Base-by-base conservation (phyloP, 2,888 invertebrate genomes). In the Pandemis corylana region DNA sequence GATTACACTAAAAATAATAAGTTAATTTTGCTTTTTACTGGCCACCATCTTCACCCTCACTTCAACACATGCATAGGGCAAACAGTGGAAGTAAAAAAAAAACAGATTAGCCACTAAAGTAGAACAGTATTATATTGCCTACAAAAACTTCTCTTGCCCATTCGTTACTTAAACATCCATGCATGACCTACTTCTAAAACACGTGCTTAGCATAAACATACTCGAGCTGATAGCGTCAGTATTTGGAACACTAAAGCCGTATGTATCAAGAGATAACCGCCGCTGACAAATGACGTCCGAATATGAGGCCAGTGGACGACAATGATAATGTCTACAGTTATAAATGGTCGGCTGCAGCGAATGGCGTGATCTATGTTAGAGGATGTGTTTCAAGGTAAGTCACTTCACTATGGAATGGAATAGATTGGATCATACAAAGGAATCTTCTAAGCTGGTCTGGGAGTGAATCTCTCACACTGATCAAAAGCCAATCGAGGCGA, bases 291-390 rank as follows among this genome's bases (percentile, higher is more conserved):
- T 89, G 89, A 89, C 88, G 89, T 87, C 89, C 85, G 90, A 90
- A 90, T 89, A 89, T 90, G 89, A 90, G 91, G 90, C 86, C 87
- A 86, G 89, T 90, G 90, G 83, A 80, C 87, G 87, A 85, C 89
- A 88, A 89, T 90, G 91, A 92, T 93, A 92, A 91, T 91, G 92
- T 93, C 92, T 81, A 78, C 85, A 81, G 87, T 92, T 89, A 92
- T 89, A 89, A 90, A 93, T 90, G 89, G 85, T 78, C 80, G 81
- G 84, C 88, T 90, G 89, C 87, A 87, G 84, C 84, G 83, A 87
- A 87, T 84, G 84, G 89, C 82, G 83, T 66, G 84, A 78, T 79
- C 82, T 83, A 78, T 83, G 82, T 56, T 63, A 59, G 15, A 28
- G 28, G 7, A 46, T 7, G 46, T 46, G 13, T 65, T 28, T 13